Base-by-base conservation (phyloP, 2,113 vertebrate species). In the Ochotona curzoniae region DNA sequence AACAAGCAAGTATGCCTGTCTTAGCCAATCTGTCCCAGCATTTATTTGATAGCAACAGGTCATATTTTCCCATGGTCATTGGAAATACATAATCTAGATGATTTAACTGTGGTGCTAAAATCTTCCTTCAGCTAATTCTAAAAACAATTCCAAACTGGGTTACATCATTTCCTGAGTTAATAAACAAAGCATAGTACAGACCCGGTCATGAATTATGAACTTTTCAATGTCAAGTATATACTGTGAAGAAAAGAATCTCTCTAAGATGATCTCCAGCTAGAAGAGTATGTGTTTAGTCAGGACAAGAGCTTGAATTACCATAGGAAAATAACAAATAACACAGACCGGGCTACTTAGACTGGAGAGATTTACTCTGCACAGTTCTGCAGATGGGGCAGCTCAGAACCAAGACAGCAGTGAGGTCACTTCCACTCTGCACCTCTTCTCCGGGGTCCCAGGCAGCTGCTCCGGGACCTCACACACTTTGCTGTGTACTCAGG, bases 131-230 rank as follows among this genome's bases (percentile, higher is more conserved):
- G 51, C 14, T 79, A 54, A 61, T 75, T 90, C 87, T 20, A 82
- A 93, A 73, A 87, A 26, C 30, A 83, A 82, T 85, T 54, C 18
- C 71, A 89, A 87, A 91, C 73, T 38, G 30, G 21, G 32, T 76
- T 84, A 89, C 30, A 69, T 35, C 54, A 85, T 80, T 80, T 91
- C 81, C 70, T 57, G 11, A 95, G 32, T 64, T 87, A 74, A 23
- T 69, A 90, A 61, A 87, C 25, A 84, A 78, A 84, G 87, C 54
- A 49, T 4, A 61, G 25, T 18, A 20, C 38, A 44, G 38, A 30
- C 26, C 71, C 1, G 5, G 15, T 61, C 38, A 79, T 25, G 83
- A 94, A 66, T 60, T 61, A 70, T 51, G 21, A 90, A 54, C 8
- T 78, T 69, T 21, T 14, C 51, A 79, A 28, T 67, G 17, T 93